Conservation (phyloP, 30 jellyfish, hydroid and myxozoan genomes). For the Turritopsis dohrnii region DNA sequence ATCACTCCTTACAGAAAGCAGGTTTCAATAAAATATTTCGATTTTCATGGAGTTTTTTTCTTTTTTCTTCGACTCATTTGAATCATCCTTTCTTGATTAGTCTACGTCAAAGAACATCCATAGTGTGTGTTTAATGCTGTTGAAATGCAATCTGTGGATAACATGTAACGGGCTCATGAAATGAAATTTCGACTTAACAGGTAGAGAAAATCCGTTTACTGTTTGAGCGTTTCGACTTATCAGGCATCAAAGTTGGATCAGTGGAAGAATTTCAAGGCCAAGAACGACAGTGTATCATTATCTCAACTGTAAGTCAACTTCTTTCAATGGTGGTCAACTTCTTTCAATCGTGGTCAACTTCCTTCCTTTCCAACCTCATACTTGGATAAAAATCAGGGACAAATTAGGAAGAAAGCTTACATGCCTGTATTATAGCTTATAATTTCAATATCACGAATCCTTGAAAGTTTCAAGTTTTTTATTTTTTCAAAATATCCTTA, state of each 20-base stretch:
- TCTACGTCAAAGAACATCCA: no score
- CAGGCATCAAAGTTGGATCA: constrained; percentile 84
- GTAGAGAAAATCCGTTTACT: constrained; percentile 82
- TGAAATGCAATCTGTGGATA: background rate
- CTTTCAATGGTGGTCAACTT: no score
- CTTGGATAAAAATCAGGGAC: no score
- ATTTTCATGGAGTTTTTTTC: background rate
- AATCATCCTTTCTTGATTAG: background rate
- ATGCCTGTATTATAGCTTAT: no score
- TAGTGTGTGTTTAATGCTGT: no score
- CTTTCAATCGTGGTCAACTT: no score
- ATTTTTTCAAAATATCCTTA: no score
- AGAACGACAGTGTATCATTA: constrained; percentile 73
- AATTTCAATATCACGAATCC: no score
- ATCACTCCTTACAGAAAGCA: constrained; percentile 88
- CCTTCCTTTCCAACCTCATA: no score
- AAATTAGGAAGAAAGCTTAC: no score
- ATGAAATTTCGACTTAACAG: constrained; percentile 13
- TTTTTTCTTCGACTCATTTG: background rate
- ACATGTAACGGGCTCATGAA: background rate
- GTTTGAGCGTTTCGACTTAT: constrained; percentile 49
- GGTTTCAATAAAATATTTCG: constrained; percentile 32
- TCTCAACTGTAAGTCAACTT: constrained; percentile 88
- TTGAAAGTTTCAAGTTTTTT: no score
- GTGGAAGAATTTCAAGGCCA: constrained; percentile 98